Evolutionary conservation across 2,888 invertebrate genomes (phyloP).

Genomic region (Branchinecta sandiegonensis): DNA sequence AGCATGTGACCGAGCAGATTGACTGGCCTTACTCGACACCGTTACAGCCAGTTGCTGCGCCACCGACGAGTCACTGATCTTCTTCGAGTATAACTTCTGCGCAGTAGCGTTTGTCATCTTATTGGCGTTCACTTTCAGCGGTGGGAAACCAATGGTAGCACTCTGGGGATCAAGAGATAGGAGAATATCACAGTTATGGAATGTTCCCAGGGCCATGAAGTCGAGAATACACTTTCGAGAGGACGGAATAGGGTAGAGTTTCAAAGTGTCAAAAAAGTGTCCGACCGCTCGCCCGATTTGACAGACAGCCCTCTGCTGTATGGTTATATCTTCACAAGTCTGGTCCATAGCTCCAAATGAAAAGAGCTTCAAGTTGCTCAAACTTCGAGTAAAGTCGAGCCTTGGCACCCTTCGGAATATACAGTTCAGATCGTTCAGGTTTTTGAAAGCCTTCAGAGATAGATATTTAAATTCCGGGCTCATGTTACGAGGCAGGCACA

Average conservation of each 20-base stretch:
- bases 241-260: neutral
- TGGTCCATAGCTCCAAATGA: slow-evolving; percentile 8
- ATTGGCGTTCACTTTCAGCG: no score
- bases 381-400: neutral
- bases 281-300: slow-evolving; percentile 12
- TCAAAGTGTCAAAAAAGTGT: slow-evolving; percentile 3
- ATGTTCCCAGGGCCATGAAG: neutral
- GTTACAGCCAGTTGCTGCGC: no score
- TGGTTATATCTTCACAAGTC: neutral
- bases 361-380: neutral
- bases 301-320: neutral
- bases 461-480: neutral
- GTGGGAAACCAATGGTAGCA: no score
- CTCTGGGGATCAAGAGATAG: neutral
- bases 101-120: no score
- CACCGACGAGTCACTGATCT: no score
- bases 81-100: no score
- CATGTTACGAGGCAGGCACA: neutral
- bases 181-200: neutral
- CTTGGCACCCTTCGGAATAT: neutral
- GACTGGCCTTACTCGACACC: no score
- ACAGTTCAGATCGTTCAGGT: neutral
- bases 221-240: neutral
- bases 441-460: neutral
- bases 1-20: no score